These are phyloP conservation scores for Agonum fuliginosum DNA, from an alignment of 2,888 invertebrate species.

Conservation along the genomic window DNA sequence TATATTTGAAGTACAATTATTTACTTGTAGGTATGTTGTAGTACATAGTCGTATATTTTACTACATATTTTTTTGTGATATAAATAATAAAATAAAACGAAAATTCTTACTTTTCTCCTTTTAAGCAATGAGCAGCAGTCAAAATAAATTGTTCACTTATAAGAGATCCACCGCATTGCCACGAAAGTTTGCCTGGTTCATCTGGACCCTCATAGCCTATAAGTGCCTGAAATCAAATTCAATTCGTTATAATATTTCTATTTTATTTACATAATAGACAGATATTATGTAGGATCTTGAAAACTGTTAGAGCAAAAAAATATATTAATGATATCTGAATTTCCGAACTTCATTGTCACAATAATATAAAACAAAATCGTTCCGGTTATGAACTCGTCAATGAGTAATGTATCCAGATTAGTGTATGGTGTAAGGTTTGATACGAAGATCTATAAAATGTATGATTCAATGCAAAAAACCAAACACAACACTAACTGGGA, in stretches of 20 bases:
- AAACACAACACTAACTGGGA: too few relatives aligned
- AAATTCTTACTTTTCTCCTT: slow-evolving; percentile 65
- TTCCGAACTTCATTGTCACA: not conserved
- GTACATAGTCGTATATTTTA: not conserved
- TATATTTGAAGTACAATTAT: not conserved
- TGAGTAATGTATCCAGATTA: too few relatives aligned
- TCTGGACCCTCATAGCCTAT: slow-evolving; percentile 66
- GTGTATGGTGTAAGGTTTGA: too few relatives aligned
- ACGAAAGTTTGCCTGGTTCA: slow-evolving; percentile 65
- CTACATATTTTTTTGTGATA: not conserved
- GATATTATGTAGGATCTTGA: not conserved
- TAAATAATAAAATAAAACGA: not conserved
- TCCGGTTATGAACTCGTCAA: too few relatives aligned
- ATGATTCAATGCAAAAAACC: not conserved
- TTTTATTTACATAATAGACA: not conserved
- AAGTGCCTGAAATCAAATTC: slow-evolving; percentile 65
- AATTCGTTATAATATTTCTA: not conserved
- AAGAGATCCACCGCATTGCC: slow-evolving; percentile 81
- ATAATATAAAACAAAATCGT: not conserved
- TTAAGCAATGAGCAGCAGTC: slow-evolving; percentile 81
- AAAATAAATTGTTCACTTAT: slow-evolving; percentile 79
- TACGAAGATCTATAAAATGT: too few relatives aligned
- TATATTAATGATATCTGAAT: too few relatives aligned
- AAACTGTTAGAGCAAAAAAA: too few relatives aligned
- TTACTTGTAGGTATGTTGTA: not conserved